Conservation (phyloP, 2,888 invertebrate genomes). For the Trissolcus japonicus region DNA sequence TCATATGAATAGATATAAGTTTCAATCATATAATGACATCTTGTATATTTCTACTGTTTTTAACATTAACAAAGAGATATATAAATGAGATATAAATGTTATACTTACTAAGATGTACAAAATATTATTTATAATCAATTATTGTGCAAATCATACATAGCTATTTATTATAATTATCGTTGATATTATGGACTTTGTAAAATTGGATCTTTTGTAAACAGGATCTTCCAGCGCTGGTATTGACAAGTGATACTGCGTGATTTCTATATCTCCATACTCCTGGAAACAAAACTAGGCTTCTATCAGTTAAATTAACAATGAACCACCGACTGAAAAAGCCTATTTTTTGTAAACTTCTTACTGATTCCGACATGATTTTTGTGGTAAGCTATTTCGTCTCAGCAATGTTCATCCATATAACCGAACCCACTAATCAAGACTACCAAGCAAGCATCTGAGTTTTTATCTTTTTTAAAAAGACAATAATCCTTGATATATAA, state of each 20-base stretch:
- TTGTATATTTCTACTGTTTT: no score
- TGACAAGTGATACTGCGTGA: neutral
- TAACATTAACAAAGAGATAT: no score
- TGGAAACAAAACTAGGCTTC: conserved; percentile 2
- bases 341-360: conserved; percentile 7
- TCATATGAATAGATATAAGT: no score
- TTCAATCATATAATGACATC: no score
- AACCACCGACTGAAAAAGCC: conserved; percentile 17
- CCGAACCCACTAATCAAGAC: conserved; percentile 42
- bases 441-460: conserved; percentile 21
- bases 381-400: conserved; percentile 24
- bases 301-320: neutral
- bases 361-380: conserved; percentile 12
- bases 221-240: neutral
- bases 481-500: conserved; percentile 46
- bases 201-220: neutral
- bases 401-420: conserved; percentile 12
- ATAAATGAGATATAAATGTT: no score
- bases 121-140: no score
- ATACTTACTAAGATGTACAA: no score
- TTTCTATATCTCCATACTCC: neutral
- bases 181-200: no score
- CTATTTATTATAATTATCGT: no score
- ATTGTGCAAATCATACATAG: no score
- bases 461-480: conserved; percentile 28